Base-by-base conservation (phyloP, 2,888 invertebrate species). In the Aplocera efformata region DNA sequence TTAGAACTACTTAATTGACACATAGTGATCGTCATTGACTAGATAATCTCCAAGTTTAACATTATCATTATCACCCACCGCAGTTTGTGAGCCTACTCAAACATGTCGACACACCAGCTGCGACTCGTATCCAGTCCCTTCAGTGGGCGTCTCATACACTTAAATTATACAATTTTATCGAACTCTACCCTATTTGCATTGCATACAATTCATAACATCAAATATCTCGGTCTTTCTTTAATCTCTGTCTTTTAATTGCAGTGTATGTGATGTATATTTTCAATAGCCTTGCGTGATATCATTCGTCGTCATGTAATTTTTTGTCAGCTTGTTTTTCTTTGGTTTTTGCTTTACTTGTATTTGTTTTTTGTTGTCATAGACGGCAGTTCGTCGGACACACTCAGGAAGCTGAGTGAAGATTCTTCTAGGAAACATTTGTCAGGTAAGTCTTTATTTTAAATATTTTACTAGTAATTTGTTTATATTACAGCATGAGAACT, bases 351-450 rank as follows among this genome's bases (percentile, higher is more conserved):
- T 85, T 83, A 86, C 62, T 72, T 85, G 85, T 82, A 56, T 43
- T 74, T 73, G 72, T 66, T 79, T 82, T 79, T 81, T 81, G 77
- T 86, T 85, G 77, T 80, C 84, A 56, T 86, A 89, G 89, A 89
- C 86, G 81, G 84, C 79, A 82, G 88, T 55, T 75, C 84, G 23
- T 70, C 85, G 66, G 88, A 88, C 63, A 72, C 84, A 51, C 69
- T 79, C 58, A 79, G 89, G 72, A 89, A 86, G 63, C 72, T 81
- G 56, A 89, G 88, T 63, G 88, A 88, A 77, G 89, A 89, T 60
- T 82, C 79, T 51, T 88, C 88, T 48, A 79, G 89, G 78, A 89
- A 88, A 79, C 86, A 86, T 70, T 75, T 89, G 60, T 88, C 89
- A 76, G 89, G 89, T 89, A 70, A 79, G 84, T 67, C 39, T 37